Evolutionary conservation across 30 jellyfish, hydroid and myxozoan genomes (phyloP).

Genomic region (Turritopsis dohrnii): DNA sequence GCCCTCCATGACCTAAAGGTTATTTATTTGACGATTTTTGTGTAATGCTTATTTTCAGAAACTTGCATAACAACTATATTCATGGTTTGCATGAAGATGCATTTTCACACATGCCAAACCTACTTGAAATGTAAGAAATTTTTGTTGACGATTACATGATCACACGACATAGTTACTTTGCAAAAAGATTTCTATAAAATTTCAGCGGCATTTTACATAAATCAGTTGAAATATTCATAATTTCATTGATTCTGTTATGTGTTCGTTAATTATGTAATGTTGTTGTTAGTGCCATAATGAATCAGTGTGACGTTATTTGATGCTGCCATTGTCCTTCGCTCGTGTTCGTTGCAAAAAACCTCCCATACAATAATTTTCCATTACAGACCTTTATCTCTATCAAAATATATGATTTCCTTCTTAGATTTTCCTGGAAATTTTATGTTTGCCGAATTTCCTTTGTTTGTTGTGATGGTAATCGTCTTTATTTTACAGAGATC

Average conservation of each 20-base stretch:
- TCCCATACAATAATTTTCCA: too few species aligned
- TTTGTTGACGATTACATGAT: background rate
- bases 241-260: background rate
- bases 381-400: too few species aligned
- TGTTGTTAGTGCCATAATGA: background rate
- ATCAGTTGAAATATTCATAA: background rate
- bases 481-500: constrained; percentile 36
- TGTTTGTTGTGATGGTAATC: background rate
- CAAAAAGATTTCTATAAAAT: constrained; percentile 22
- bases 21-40: background rate
- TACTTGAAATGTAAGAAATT: constrained; percentile 58
- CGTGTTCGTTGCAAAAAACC: too few species aligned
- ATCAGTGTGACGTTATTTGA: background rate
- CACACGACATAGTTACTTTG: background rate
- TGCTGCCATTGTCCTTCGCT: too few species aligned
- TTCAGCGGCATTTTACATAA: background rate
- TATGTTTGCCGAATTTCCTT: background rate
- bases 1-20: background rate
- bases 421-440: background rate
- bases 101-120: constrained; percentile 55
- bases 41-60: constrained; percentile 22
- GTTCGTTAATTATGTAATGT: background rate
- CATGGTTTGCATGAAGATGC: constrained; percentile 42
- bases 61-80: constrained; percentile 56
- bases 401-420: too few species aligned